Base-by-base conservation (phyloP, 2,888 invertebrate species). In the Drosophila histrio region DNA sequence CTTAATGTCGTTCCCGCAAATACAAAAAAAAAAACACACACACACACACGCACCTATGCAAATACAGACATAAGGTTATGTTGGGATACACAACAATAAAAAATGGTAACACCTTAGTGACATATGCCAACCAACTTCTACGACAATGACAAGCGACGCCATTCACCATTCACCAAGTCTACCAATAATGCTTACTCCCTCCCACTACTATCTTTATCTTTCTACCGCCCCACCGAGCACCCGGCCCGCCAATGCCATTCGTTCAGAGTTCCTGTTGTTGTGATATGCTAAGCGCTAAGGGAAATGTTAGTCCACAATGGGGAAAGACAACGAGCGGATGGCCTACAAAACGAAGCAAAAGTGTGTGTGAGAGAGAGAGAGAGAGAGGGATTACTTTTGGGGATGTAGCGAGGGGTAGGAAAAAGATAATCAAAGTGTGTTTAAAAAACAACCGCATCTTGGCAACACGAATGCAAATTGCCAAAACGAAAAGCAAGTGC, bases 41-140 rank as follows among this genome's bases (percentile, higher is more conserved):
- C 19, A 38, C 6, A 8, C 39, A 60, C 7, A 19, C n/a, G 41
- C 11, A 17, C 2, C 2, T 26, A 41, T 7, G 6, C 39, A 59
- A 7, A 19, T n/a, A 43, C 22, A 41, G 8, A 11, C 24, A 30
- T 34, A 39, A 59, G 26, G 34, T n/a, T 28, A 13, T 38, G 50
- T 56, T 53, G 41, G 34, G 41, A 38, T 22, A 43, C 26, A 71
- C 38, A 22, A 38, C 3, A 36, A 47, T 62, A 57, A 36, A 71
- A 44, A 59, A 58, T 32, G 24, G 17, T 58, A 73, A 72, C 83
- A 87, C 87, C 87, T 83, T 77, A 74, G 72, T 81, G 83, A 84
- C 87, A 83, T 81, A 84, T 83, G 83, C 85, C 87, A 80, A 67
- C 60, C 65, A 62, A 53, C 39, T 47, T 52, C 38, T 63, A 63